Percentiles rank a stretch among this genome's conserved stretches.
These are phyloP conservation scores for Plutomurus gul DNA, from an alignment of 1,140 invertebrate genomes.

Conservation along the genomic window DNA sequence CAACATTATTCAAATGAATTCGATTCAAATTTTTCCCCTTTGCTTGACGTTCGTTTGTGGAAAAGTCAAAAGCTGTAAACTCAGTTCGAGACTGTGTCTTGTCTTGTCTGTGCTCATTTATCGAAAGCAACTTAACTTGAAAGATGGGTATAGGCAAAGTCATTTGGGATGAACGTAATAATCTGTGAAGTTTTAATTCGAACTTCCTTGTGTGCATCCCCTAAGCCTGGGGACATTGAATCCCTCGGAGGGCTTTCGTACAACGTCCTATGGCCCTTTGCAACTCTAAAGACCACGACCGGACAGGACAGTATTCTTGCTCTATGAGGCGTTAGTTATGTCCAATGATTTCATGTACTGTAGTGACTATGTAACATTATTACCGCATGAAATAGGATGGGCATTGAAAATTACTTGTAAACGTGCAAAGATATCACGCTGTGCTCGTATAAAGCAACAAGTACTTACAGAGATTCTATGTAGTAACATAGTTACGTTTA, in stretches of 20 bases:
- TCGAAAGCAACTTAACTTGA: constrained; percentile 8
- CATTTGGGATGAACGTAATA: constrained; percentile 1
- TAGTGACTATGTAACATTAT: not conserved
- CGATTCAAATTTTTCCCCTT: constrained; percentile 1
- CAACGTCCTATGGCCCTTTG: not conserved
- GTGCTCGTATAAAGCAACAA: constrained; percentile 9
- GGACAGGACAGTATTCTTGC: not conserved
- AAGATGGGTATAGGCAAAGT: no score
- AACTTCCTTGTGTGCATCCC: constrained; percentile 7
- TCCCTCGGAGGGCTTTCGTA: not conserved
- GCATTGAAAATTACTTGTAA: constrained; percentile 18
- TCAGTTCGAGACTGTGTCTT: not conserved
- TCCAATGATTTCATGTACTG: not conserved
- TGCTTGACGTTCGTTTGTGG: not conserved
- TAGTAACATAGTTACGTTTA: no score
- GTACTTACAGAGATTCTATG: no score
- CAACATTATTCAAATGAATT: not conserved
- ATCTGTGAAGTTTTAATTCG: not conserved
- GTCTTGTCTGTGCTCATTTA: not conserved
- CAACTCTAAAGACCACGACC: not conserved
- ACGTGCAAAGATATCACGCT: constrained; percentile 9
- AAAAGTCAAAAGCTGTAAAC: constrained; percentile 15
- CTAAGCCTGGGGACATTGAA: not conserved
- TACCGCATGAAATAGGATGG: constrained; percentile 12
- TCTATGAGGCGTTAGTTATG: constrained; percentile 15